A percentile compares a stretch with the other conserved stretches of the same genome.
phyloP scores from a whole-genome alignment of 2,888 invertebrate species.

The Lordiphosa andalusiaca region DNA sequence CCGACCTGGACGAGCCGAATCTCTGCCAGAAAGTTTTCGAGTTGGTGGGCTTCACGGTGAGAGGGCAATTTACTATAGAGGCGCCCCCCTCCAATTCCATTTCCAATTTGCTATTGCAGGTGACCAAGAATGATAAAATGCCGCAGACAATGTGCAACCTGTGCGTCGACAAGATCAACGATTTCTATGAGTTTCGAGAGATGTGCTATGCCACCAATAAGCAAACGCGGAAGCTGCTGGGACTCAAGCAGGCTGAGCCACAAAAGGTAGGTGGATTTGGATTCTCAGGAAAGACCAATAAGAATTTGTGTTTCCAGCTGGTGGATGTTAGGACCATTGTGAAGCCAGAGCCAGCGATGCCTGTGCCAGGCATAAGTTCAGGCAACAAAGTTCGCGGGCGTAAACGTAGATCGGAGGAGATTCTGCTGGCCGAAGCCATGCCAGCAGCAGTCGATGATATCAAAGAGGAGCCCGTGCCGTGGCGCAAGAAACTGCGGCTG shows the following conservation, averaged over 20 bases:
- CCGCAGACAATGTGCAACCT: slow-evolving; percentile 83
- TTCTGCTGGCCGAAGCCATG: background rate
- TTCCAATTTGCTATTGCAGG: slow-evolving; percentile 74
- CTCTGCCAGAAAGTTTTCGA: slow-evolving; percentile 76
- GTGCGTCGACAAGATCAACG: slow-evolving; percentile 84
- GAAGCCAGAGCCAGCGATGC: slow-evolving; percentile 33
- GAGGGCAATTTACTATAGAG: background rate
- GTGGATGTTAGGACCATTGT: slow-evolving; percentile 53
- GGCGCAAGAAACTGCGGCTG: slow-evolving; percentile 60
- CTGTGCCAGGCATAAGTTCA: background rate
- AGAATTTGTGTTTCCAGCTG: background rate
- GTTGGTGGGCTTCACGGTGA: slow-evolving; percentile 75
- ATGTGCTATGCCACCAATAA: slow-evolving; percentile 83
- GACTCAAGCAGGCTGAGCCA: slow-evolving; percentile 68
- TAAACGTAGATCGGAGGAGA: slow-evolving; percentile 65
- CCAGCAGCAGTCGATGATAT: slow-evolving; percentile 11
- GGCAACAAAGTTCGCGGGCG: slow-evolving; percentile 48
- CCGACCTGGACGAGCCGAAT: slow-evolving; percentile 75
- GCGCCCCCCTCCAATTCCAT: no score
- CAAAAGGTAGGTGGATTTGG: slow-evolving; percentile 43
- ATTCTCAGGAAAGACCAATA: background rate
- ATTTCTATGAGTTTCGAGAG: slow-evolving; percentile 83
- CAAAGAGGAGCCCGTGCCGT: slow-evolving; percentile 42
- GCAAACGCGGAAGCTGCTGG: slow-evolving; percentile 80
- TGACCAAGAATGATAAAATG: slow-evolving; percentile 83